phyloP scores from a whole-genome alignment of 1,140 invertebrate genomes.

The Drosophila sturtevanti region DNA sequence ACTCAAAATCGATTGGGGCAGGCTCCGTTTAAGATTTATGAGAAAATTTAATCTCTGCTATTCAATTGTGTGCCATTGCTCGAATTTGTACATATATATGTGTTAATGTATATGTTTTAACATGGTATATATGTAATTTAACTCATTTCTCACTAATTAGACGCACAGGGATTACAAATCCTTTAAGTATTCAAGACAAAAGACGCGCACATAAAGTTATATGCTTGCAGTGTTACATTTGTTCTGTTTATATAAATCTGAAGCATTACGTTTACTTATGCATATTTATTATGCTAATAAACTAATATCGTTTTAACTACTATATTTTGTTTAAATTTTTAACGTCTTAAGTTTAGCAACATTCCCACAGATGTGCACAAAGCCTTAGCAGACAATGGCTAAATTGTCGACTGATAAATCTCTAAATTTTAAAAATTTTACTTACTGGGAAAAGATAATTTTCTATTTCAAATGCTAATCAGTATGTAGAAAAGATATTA shows the following conservation, averaged over 20 bases:
- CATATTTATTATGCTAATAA: conserved; percentile 15
- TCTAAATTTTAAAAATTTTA: too few relatives aligned
- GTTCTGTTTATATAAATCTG: conserved; percentile 2
- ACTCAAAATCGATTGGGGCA: conserved; percentile 24
- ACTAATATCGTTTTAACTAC: neutral
- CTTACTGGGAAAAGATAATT: too few relatives aligned
- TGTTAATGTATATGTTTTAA: neutral
- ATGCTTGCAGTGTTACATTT: conserved; percentile 8
- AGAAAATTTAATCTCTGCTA: neutral
- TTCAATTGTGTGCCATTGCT: conserved; percentile 44
- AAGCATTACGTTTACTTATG: conserved; percentile 2
- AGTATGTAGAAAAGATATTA: too few relatives aligned
- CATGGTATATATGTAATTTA: neutral
- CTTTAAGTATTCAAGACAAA: conserved; percentile 36
- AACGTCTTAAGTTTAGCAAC: neutral
- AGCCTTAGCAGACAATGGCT: too few relatives aligned
- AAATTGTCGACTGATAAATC: too few relatives aligned
- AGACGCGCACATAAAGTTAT: neutral
- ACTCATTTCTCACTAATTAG: conserved; percentile 13
- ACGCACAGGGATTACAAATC: conserved; percentile 53
- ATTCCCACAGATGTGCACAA: too few relatives aligned
- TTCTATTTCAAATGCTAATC: too few relatives aligned
- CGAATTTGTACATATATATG: conserved; percentile 31
- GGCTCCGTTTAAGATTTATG: neutral
- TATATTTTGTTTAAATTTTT: neutral